Evolutionary conservation across 2,888 invertebrate genomes (phyloP), one percentile per base, ranked within the genome.

Genomic region (Troides aeacus): DNA sequence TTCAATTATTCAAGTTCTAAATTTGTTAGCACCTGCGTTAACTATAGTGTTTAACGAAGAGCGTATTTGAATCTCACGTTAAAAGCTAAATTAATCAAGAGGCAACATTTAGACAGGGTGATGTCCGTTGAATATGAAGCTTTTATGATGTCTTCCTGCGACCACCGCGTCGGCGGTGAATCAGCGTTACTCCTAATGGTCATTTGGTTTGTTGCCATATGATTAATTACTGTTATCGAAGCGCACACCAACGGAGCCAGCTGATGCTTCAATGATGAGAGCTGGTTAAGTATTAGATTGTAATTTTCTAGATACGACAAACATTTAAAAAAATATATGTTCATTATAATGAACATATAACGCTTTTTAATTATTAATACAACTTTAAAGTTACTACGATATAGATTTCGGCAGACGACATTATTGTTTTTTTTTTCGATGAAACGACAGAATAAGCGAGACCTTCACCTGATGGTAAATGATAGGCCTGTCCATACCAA

Each of bases 191-290:
- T 74, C 77, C 87, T 90, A 90, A 90, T 91, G 91, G 90, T 90
- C 91, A 92, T 83, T 84, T 84, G 79, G 81, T 79, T 75, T 77
- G 78, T 76, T 76, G 80, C 78, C 75, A 77, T 76, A 85, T 91
- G 91, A 92, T 92, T 91, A 89, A 92, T 92, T 85, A 85, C 81
- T 80, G 82, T 88, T 90, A 91, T 92, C 92, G 84, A 79, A 78
- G 74, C 81, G 78, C 82, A 78, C 78, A 82, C 82, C 78, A 78
- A 75, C 81, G 75, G 74, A 69, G 71, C 65, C 66, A 71, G 77
- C 84, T 89, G 90, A 90, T 89, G 86, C 82, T 83, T 88, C 86
- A 78, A 89, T 89, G 90, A 90, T 90, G 90, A 88, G 87, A 84
- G 84, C 78, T 82, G 78, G 71, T 53, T 62, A 23, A 53, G 53